Conservation (phyloP, 2,113 vertebrate genomes). For the Nansenia antarctica region DNA sequence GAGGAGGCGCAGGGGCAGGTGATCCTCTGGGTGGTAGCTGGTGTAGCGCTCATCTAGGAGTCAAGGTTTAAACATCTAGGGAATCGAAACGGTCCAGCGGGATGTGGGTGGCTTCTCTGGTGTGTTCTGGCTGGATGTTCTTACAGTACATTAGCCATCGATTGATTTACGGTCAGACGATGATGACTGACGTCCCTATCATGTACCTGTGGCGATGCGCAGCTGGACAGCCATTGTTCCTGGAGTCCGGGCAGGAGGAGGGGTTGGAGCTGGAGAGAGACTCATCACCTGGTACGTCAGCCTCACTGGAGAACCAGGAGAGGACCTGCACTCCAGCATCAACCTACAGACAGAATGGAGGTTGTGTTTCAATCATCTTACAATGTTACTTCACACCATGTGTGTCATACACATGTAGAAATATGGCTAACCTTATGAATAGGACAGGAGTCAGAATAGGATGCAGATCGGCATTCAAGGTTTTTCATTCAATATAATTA, state of each 20-base stretch:
- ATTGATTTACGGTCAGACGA: too few species aligned
- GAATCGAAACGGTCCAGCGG: too few species aligned
- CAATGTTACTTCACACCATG: too few species aligned
- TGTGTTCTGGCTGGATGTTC: too few species aligned
- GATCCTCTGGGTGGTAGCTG: constrained; percentile 54
- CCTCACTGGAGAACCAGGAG: constrained; percentile 27
- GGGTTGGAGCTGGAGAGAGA: not conserved
- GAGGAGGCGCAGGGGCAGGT: constrained; percentile 49
- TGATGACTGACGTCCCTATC: too few species aligned
- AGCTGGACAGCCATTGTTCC: constrained; percentile 39
- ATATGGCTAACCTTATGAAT: too few species aligned
- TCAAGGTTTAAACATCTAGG: not conserved
- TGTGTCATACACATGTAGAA: too few species aligned
- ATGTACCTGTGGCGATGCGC: constrained; percentile 57
- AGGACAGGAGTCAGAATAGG: too few species aligned
- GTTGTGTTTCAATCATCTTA: not conserved
- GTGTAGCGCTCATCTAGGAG: constrained; percentile 51
- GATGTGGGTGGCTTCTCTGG: too few species aligned
- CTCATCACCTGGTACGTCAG: constrained; percentile 35
- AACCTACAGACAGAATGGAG: constrained; percentile 33
- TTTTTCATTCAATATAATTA: too few species aligned
- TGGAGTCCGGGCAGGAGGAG: constrained; percentile 9
- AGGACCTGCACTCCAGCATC: constrained; percentile 46
- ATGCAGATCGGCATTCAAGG: too few species aligned
- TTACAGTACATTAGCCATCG: too few species aligned